Percentiles rank a stretch among this genome's conserved stretches.
phyloP scores from a whole-genome alignment of 1,140 invertebrate species.

The Branchinecta lynchi region DNA sequence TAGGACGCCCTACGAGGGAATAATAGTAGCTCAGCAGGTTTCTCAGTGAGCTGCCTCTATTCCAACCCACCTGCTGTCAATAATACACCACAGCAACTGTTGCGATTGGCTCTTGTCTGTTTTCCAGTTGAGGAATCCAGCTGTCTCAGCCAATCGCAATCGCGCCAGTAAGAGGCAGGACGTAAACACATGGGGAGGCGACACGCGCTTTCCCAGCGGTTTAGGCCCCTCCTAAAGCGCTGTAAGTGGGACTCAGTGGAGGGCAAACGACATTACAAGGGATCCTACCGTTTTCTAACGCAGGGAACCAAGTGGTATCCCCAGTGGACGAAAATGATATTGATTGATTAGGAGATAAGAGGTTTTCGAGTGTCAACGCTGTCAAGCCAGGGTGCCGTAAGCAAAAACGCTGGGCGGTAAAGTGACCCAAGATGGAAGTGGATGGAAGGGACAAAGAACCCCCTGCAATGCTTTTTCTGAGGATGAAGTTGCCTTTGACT shows the following conservation, averaged over 20 bases:
- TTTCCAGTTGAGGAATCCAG: neutral
- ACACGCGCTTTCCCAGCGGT: conserved; percentile 7
- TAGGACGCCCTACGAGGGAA: conserved; percentile 21
- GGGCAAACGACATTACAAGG: conserved; percentile 6
- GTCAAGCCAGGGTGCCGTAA: neutral
- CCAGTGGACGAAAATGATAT: conserved; percentile 3
- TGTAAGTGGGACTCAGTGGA: conserved; percentile 3
- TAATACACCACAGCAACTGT: neutral
- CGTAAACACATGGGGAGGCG: conserved; percentile 8
- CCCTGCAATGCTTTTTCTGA: no score
- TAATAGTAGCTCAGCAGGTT: conserved; percentile 17
- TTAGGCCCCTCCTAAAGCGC: neutral
- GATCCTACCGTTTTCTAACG: neutral
- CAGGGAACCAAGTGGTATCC: conserved; percentile 1
- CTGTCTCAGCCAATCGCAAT: neutral
- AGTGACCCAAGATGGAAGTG: neutral
- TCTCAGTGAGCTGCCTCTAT: conserved; percentile 6
- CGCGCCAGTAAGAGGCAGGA: neutral
- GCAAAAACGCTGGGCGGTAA: neutral
- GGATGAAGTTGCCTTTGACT: no score
- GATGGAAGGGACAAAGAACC: neutral
- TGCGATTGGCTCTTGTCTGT: neutral
- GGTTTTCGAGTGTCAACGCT: neutral
- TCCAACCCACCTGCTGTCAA: conserved; percentile 1
- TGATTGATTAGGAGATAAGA: conserved; percentile 9